Evolutionary conservation across 2,888 invertebrate species (phyloP).

Genomic region (Holacanthella duospinosa): DNA sequence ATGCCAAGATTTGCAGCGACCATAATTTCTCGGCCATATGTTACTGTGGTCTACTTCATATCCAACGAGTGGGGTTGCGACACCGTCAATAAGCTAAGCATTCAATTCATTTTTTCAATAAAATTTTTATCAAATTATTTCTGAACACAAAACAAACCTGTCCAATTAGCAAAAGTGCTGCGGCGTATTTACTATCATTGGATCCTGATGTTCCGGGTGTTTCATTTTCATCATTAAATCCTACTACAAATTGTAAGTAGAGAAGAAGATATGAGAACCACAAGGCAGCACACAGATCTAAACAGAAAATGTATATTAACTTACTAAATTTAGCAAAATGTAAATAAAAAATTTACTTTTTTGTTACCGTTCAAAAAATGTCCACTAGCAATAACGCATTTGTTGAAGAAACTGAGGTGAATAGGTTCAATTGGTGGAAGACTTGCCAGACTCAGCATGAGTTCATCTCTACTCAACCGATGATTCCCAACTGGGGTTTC

Average conservation of each 20-base stretch:
- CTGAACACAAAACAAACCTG: constrained; percentile 41
- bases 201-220: constrained; percentile 39
- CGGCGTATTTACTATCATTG: constrained; percentile 41
- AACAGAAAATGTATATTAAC: constrained; percentile 74
- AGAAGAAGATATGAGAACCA: constrained; percentile 88
- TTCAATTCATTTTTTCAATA: constrained; percentile 3
- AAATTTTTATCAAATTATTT: constrained; percentile 1
- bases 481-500: background rate
- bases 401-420: constrained; percentile 11
- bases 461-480: constrained; percentile 9
- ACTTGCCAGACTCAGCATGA: background rate
- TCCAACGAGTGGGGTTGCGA: constrained; percentile 80
- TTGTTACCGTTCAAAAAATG: constrained; percentile 64
- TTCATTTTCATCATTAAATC: constrained; percentile 39
- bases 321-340: constrained; percentile 47
- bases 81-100: constrained; percentile 64
- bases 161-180: constrained; percentile 62
- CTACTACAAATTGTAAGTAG: constrained; percentile 56
- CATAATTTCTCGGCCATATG: constrained; percentile 54
- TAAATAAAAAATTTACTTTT: background rate
- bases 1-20: constrained; percentile 80
- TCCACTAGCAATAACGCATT: constrained; percentile 44
- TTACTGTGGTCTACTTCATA: constrained; percentile 64
- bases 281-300: constrained; percentile 84
- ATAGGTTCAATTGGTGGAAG: constrained; percentile 13